Conservation (phyloP, 2,797 vertebrate species). For the Discoglossus pictus region DNA sequence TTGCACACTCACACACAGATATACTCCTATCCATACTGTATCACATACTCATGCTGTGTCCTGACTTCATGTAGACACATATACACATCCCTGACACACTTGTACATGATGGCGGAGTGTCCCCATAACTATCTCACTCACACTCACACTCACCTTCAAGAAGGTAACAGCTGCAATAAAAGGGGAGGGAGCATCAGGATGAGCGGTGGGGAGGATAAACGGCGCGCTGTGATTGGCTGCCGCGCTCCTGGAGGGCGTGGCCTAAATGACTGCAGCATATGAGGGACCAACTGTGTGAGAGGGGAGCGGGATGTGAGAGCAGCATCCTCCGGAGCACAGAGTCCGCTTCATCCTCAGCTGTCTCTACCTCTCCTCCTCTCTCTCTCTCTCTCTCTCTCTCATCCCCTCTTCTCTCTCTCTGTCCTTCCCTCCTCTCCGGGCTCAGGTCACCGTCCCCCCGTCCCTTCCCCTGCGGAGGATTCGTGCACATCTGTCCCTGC, state of each 20-base stretch:
- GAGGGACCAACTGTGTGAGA: conserved; percentile 47
- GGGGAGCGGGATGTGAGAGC: conserved; percentile 37
- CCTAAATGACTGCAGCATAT: conserved; percentile 48
- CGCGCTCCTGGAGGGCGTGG: conserved; percentile 11
- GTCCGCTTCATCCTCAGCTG: conserved; percentile 34
- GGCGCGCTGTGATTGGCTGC: not conserved
- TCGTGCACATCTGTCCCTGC: conserved; percentile 19
- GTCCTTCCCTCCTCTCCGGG: conserved; percentile 16
- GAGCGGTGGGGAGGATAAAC: conserved; percentile 9
- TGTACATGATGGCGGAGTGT: too few species aligned
- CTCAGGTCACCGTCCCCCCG: conserved; percentile 13
- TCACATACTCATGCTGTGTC: too few species aligned
- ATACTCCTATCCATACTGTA: too few species aligned
- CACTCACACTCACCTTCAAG: conserved; percentile 38
- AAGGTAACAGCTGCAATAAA: conserved; percentile 59
- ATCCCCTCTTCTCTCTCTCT: conserved; percentile 24
- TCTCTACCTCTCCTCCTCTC: conserved; percentile 41
- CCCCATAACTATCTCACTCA: too few species aligned
- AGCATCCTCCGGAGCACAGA: conserved; percentile 31
- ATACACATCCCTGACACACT: too few species aligned
- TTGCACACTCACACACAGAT: too few species aligned
- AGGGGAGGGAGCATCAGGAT: conserved; percentile 53
- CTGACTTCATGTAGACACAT: too few species aligned
- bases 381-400: conserved; percentile 46
- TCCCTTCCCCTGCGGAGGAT: conserved; percentile 28